Evolutionary conservation across 2,888 invertebrate species (phyloP), one percentile per base, ranked within the genome.

Genomic region (Oligia latruncula): DNA sequence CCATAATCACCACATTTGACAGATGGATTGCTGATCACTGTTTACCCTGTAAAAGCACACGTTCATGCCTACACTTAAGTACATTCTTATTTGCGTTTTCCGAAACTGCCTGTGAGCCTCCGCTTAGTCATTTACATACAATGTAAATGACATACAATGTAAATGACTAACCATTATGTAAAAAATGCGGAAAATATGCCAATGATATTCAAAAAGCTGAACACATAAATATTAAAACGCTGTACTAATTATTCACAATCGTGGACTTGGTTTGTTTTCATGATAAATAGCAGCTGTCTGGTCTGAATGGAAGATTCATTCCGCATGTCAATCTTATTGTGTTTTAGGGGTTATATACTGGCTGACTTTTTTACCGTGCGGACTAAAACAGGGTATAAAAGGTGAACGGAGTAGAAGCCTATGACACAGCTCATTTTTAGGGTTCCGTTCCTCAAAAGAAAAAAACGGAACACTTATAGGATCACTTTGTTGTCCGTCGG

Each of bases 191-290:
- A 35, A 76, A 76, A 72, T 78, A 82, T 82, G 77, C 40, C 40
- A 77, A 78, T 82, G 9, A 20, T 58, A 72, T 81, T 72, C 78
- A 52, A 62, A 77, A 78, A 68, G 46, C 66, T 81, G 64, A 80
- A 35, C 58, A 70, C 58, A 76, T 80, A 62, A 81, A 77, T 68
- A 72, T 70, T 77, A 55, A 60, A 78, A 35, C 29, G 35, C 4
- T 73, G 66, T 58, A 70, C 40, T 78, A 71, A 82, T 82, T 78
- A 78, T 82, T 82, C 82, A 70, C n/a, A 72, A 82, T 82, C 73
- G 65, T 73, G 70, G 43, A 78, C 72, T 65, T 60, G 78, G 67
- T 60, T 76, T 65, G 58, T 76, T 81, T 70, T 58, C 75, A 75
- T 80, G 11, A 52, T 65, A 76, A 81, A 76, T 64, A 58, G 40